These are phyloP conservation scores for Rotaria macrura DNA, from an alignment of 2,888 invertebrate genomes.

Conservation along the genomic window DNA sequence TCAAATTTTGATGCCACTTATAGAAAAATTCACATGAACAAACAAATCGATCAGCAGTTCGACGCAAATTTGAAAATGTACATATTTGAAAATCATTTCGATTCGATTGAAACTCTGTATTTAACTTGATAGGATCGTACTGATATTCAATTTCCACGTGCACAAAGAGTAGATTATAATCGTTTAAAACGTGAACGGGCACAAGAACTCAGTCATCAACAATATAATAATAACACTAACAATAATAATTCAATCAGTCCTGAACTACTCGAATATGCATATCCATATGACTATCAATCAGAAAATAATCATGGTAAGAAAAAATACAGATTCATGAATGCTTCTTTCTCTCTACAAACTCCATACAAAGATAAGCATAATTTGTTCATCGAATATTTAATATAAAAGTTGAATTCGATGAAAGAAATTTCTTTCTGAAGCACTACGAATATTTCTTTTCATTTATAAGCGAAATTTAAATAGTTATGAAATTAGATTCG, in stretches of 20 bases:
- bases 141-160: not conserved
- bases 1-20: not conserved
- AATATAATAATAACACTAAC: not conserved
- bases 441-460: too few relatives aligned
- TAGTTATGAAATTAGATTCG: not conserved
- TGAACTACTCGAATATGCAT: not conserved
- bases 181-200: not conserved
- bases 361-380: not conserved
- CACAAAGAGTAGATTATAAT: not conserved
- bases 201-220: not conserved
- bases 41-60: not conserved
- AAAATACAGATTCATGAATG: not conserved
- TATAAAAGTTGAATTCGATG: too few relatives aligned
- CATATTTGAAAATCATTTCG: too few relatives aligned
- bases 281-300: not conserved
- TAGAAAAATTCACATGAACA: not conserved
- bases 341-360: not conserved
- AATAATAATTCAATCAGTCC: not conserved
- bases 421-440: too few relatives aligned
- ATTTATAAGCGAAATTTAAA: not conserved
- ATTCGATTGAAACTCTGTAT: not conserved
- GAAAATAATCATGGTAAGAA: not conserved
- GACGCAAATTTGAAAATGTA: conserved; percentile 4
- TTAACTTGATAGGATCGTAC: not conserved
- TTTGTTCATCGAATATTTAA: too few relatives aligned